Evolutionary conservation across 2,113 vertebrate species (phyloP), one percentile per base, ranked within the genome.

Genomic region (Apteryx mantelli): DNA sequence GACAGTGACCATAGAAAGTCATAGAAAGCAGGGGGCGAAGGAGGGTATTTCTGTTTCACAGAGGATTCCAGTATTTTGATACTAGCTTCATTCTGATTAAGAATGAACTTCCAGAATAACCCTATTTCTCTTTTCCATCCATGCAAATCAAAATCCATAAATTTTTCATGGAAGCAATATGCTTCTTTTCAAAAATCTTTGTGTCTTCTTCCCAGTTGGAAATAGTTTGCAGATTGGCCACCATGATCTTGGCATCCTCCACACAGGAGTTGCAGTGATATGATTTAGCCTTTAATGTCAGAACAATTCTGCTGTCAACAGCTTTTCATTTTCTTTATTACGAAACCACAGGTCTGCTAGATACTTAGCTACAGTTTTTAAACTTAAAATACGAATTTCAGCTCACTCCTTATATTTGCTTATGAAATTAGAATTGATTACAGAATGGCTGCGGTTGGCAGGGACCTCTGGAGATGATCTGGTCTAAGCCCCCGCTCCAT

Each of bases 141-240:
- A 46, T 15, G 21, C 28, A 82, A 50, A 22, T 24, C 69, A n/a
- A 66, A 24, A 26, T 68, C 60, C 38, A 9, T 53, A 32, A 21
- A 32, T 36, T 42, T 82, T 53, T 36, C 32, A 4, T 38, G 25
- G 26, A 68, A 82, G 46, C 36, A 44, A 14, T 18, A 26, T 4
- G 13, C 13, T 58, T 19, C 30, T 65, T 46, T 50, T 13, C 78
- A 74, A 42, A 58, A 24, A 26, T 69, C 36, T 46, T 40, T 2
- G 9, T 34, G n/a, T 76, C 55, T 55, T 46, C 28, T 11, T 70
- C 55, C 44, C 8, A 1, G 0, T 42, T 32, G 44, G 50, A 16
- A 14, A 7, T 7, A 28, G 5, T 6, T 8, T 26, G 46, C 5
- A 1, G 5, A 5, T 3, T 58, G 64, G 6, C 63, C 34, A 4